Conservation (phyloP, 2,888 invertebrate genomes). For the Hydraecia micacea region DNA sequence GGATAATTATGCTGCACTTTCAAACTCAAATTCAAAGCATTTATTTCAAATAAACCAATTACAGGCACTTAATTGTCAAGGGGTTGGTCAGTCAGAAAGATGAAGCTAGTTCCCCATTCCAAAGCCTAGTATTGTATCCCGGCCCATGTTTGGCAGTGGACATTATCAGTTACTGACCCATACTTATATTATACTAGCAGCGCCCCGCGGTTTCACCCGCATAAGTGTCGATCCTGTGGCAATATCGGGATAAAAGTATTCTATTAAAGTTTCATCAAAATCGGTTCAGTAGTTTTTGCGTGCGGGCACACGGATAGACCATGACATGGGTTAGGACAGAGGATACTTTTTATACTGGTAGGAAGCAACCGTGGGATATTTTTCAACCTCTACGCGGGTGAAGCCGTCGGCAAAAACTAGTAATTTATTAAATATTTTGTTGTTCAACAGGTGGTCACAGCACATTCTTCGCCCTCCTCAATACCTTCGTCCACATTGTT, state of each 20-base stretch:
- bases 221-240: too few relatives aligned
- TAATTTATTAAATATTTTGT: slow-evolving; percentile 1
- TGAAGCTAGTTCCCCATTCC: too few relatives aligned
- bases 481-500: slow-evolving; percentile 98
- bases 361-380: neutral
- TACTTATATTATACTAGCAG: neutral
- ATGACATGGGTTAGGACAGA: neutral
- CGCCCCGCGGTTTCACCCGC: too few relatives aligned
- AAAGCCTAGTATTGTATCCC: neutral
- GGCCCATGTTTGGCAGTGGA: neutral
- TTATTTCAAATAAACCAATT: too few relatives aligned
- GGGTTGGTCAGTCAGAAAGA: too few relatives aligned
- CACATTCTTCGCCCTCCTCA: slow-evolving; percentile 98
- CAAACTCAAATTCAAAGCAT: too few relatives aligned
- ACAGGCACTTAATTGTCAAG: too few relatives aligned
- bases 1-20: too few relatives aligned
- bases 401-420: too few relatives aligned
- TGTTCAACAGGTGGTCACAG: slow-evolving; percentile 96
- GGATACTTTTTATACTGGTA: neutral
- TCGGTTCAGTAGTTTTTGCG: too few relatives aligned
- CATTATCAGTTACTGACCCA: neutral
- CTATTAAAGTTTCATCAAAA: too few relatives aligned
- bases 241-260: too few relatives aligned
- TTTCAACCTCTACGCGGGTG: neutral
- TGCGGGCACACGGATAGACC: neutral